Percentiles rank a stretch among this genome's conserved stretches.
Evolutionary conservation across 2,113 vertebrate genomes (phyloP).

Genomic region (human (Homo sapiens)): GRCh38 chr9:107454501-107455000

Average conservation of each 20-base stretch:
- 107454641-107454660: no score
- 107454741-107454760: background rate
- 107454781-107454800: background rate
- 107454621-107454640: no score
- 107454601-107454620: no score
- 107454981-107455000: background rate
- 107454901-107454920: background rate
- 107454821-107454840: background rate
- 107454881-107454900: background rate
- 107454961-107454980: background rate
- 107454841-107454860: background rate
- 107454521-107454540: no score
- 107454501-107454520: no score
- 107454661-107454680: no score
- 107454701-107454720: no score
- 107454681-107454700: no score
- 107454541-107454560: no score
- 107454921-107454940: background rate
- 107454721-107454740: no score
- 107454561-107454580: no score
- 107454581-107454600: no score
- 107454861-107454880: background rate
- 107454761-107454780: background rate
- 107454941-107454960: background rate
- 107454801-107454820: background rate